Percentiles rank a stretch among this genome's conserved stretches.
Conservation (phyloP, 2,113 vertebrate species). For the Variabilichromis moorii region DNA sequence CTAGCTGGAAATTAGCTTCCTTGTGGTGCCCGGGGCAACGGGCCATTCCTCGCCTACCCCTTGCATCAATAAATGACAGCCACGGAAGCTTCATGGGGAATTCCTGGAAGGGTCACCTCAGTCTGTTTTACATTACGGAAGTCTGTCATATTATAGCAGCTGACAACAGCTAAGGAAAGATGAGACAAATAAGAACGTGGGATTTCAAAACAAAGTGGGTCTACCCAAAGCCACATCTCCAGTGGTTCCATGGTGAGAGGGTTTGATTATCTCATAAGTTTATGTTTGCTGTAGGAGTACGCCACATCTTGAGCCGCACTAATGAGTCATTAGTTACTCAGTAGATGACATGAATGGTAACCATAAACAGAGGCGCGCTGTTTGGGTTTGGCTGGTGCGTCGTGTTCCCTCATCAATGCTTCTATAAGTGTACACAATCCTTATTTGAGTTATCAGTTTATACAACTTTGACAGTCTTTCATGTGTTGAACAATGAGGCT, state of each 20-base stretch:
- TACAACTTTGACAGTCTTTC: background rate
- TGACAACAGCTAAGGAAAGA: conserved; percentile 4
- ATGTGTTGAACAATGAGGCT: background rate
- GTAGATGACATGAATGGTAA: conserved; percentile 39
- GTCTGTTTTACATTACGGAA: conserved; percentile 25
- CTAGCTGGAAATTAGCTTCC: background rate
- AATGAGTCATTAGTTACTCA: conserved; percentile 42
- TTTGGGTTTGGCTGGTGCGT: conserved; percentile 6
- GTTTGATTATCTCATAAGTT: conserved; percentile 44
- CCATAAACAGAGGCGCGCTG: conserved; percentile 45
- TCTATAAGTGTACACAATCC: background rate
- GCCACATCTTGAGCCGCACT: conserved; percentile 7
- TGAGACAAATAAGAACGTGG: conserved; percentile 16
- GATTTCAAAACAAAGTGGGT: conserved; percentile 33
- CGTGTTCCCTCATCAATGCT: conserved; percentile 9
- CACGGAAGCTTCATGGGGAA: conserved; percentile 23
- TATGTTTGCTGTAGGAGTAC: conserved; percentile 17
- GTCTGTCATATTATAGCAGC: conserved; percentile 5
- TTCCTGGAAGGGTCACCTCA: background rate
- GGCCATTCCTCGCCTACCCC: conserved; percentile 9
- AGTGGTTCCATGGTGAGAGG: conserved; percentile 4
- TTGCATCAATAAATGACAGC: conserved; percentile 32
- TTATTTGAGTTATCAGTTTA: conserved; percentile 6
- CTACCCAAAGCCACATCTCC: conserved; percentile 15
- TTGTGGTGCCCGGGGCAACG: conserved; percentile 4